Percentiles rank a stretch among this genome's conserved stretches.
Conservation (phyloP, 2,113 vertebrate species). For the Carlito syrichta region DNA sequence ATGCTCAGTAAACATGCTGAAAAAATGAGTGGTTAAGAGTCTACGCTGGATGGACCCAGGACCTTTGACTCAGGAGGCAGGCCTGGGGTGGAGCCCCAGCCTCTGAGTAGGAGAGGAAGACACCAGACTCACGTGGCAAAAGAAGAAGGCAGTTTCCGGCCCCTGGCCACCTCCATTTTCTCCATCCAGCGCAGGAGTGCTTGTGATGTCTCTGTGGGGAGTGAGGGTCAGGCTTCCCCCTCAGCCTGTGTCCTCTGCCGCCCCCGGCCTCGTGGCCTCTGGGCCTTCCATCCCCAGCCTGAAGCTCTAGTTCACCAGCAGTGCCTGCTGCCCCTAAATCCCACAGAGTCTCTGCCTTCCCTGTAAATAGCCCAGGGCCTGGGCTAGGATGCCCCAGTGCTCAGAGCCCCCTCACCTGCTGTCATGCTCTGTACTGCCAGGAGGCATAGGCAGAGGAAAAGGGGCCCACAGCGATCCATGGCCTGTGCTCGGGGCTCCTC, state of each 20-base stretch:
- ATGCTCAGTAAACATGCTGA: neutral
- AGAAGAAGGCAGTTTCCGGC: accelerated
- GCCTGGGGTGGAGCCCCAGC: neutral
- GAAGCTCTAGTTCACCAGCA: neutral
- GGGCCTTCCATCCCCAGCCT: neutral
- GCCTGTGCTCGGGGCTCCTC: neutral
- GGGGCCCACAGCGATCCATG: neutral
- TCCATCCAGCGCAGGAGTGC: accelerated
- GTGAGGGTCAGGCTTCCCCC: neutral
- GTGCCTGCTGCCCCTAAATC: neutral
- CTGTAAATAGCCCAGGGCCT: neutral
- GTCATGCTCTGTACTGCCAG: neutral
- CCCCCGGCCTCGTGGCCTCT: accelerated
- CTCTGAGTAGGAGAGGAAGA: accelerated
- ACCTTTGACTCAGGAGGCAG: neutral
- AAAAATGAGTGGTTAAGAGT: neutral
- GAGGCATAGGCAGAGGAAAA: conserved; percentile 46
- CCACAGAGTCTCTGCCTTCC: too few relatives aligned
- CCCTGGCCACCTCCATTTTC: accelerated
- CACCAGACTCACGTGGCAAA: neutral
- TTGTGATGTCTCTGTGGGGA: neutral
- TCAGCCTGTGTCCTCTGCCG: neutral
- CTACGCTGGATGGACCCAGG: neutral
- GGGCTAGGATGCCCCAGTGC: neutral
- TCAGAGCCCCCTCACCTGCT: neutral